Evolutionary conservation across 2,888 invertebrate species (phyloP).

Genomic region (Lathronympha strigana): DNA sequence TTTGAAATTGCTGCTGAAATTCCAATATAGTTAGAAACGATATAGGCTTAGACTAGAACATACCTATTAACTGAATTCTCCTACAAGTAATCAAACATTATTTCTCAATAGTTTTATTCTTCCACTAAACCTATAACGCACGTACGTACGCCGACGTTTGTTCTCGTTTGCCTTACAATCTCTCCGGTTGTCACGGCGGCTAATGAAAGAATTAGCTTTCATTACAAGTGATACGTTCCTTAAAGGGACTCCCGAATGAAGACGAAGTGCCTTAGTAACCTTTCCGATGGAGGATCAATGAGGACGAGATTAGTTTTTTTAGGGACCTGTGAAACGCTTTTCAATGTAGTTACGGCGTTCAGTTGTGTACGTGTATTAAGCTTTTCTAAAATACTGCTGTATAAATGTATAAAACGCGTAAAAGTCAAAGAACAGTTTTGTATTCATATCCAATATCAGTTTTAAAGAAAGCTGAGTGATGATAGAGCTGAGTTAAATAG

Average conservation of each 20-base stretch:
- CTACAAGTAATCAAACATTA: not conserved
- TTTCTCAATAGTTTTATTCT: slow-evolving; percentile 1
- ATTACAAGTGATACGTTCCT: slow-evolving; percentile 82
- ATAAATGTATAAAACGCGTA: too few relatives aligned
- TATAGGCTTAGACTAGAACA: not conserved
- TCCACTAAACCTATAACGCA: slow-evolving; percentile 30
- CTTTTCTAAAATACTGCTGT: too few relatives aligned
- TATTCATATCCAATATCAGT: too few relatives aligned
- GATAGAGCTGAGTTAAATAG: too few relatives aligned
- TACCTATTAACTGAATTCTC: too few relatives aligned
- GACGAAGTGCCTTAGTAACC: slow-evolving; percentile 77
- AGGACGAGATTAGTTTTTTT: slow-evolving; percentile 71
- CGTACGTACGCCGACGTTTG: slow-evolving; percentile 55
- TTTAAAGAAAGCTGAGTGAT: too few relatives aligned
- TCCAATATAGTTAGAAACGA: not conserved
- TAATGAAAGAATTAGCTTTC: slow-evolving; percentile 85
- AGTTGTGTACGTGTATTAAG: not conserved
- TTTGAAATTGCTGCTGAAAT: not conserved
- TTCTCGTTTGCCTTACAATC: slow-evolving; percentile 75
- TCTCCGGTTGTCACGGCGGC: slow-evolving; percentile 79
- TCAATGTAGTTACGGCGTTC: slow-evolving; percentile 45
- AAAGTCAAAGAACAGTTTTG: too few relatives aligned
- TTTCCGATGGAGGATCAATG: slow-evolving; percentile 74
- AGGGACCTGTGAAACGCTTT: slow-evolving; percentile 62
- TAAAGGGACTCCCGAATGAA: slow-evolving; percentile 82